These are phyloP conservation scores for Plecotus auritus DNA, from an alignment of 2,113 vertebrate genomes.

Conservation along the genomic window DNA sequence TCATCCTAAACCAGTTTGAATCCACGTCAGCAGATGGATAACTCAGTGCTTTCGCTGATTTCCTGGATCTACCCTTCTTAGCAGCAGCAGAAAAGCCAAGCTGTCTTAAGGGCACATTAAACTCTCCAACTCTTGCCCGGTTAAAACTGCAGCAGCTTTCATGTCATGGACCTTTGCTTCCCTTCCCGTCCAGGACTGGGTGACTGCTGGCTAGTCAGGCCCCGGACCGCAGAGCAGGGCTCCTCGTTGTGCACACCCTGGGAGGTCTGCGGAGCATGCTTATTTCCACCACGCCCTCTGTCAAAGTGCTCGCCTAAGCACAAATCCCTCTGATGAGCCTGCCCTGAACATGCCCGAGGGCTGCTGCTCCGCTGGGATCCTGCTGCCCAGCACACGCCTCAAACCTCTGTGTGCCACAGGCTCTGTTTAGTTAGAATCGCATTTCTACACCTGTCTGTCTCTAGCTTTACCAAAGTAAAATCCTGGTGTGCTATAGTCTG, in stretches of 20 bases:
- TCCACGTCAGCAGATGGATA: neutral
- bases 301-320: neutral
- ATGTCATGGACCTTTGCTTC: rapidly evolving
- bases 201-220: too few species aligned
- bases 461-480: neutral
- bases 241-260: neutral
- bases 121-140: neutral
- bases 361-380: neutral
- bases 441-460: neutral
- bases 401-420: neutral
- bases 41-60: neutral
- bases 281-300: neutral
- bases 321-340: neutral
- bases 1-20: neutral
- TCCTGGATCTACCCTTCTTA: neutral
- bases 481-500: too few species aligned
- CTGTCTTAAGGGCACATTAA: neutral
- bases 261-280: rapidly evolving
- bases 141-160: neutral
- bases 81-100: neutral
- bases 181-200: too few species aligned
- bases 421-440: neutral
- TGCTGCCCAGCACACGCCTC: neutral
- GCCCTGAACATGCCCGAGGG: neutral
- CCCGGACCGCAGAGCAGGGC: neutral